These are phyloP conservation scores for Agonum fuliginosum DNA, from an alignment of 2,888 invertebrate genomes.

Conservation along the genomic window DNA sequence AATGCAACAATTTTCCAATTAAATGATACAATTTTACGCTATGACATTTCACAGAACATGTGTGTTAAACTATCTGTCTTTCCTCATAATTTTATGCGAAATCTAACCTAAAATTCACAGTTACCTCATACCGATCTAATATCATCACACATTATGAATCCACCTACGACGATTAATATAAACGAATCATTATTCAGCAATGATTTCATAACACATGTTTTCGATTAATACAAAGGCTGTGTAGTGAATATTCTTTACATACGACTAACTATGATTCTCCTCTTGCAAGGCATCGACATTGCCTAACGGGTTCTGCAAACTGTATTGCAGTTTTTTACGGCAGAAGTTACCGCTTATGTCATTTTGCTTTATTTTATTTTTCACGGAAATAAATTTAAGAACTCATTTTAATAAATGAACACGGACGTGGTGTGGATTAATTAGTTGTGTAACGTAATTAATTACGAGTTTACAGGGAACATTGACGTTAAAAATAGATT, in stretches of 20 bases:
- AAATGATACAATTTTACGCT: too few species aligned
- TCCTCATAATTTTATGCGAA: neutral
- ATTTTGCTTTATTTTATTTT: conserved; percentile 13
- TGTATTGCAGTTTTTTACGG: neutral
- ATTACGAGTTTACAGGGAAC: conserved; percentile 17
- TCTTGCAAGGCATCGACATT: neutral
- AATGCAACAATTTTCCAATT: too few species aligned
- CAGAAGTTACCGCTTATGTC: neutral
- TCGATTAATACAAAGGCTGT: neutral
- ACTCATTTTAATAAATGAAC: conserved; percentile 23
- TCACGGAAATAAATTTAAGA: conserved; percentile 10
- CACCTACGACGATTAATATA: neutral
- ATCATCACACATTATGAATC: neutral
- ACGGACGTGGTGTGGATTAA: conserved; percentile 3
- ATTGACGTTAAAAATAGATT: conserved; percentile 4
- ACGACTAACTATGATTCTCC: neutral
- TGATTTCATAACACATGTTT: neutral
- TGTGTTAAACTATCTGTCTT: neutral
- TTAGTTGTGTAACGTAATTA: conserved; percentile 9
- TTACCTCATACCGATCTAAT: neutral
- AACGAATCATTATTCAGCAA: neutral
- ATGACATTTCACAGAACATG: neutral
- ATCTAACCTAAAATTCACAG: neutral
- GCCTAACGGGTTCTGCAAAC: conserved; percentile 14
- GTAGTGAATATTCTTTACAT: neutral